Conservation (phyloP, 2,797 vertebrate genomes). For the Sebastes minor region DNA sequence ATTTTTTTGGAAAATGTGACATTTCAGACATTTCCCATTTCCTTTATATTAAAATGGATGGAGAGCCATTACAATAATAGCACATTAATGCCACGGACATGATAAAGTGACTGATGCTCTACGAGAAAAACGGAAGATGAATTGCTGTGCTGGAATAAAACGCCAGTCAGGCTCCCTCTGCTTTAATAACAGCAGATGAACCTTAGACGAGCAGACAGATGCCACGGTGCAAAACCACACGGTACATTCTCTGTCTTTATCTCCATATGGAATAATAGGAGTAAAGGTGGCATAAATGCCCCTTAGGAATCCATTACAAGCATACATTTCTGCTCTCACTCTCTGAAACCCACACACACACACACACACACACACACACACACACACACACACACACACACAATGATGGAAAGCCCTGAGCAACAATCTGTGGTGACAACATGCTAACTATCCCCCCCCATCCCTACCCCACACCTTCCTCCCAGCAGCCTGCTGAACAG, state of each 20-base stretch:
- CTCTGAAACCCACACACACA: neutral
- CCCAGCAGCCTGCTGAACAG: too few species aligned
- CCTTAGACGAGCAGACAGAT: slow-evolving; percentile 22
- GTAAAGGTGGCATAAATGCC: slow-evolving; percentile 11
- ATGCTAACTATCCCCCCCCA: too few species aligned
- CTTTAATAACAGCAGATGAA: slow-evolving; percentile 43
- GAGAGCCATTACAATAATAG: slow-evolving; percentile 18
- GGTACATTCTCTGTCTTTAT: slow-evolving; percentile 1
- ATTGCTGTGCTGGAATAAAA: slow-evolving; percentile 28
- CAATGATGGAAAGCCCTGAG: too few species aligned
- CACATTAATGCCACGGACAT: slow-evolving; percentile 31
- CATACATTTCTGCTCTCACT: neutral
- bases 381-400: slow-evolving; percentile 5
- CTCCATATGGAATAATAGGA: slow-evolving; percentile 24
- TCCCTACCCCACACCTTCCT: too few species aligned
- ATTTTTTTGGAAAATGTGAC: slow-evolving; percentile 11
- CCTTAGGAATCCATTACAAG: slow-evolving; percentile 18
- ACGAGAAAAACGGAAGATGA: slow-evolving; percentile 33
- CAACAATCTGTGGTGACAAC: too few species aligned
- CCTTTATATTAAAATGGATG: slow-evolving; percentile 41
- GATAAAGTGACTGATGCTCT: slow-evolving; percentile 43
- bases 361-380: too few species aligned
- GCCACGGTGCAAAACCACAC: slow-evolving; percentile 6
- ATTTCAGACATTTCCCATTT: slow-evolving; percentile 15
- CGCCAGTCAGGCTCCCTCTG: slow-evolving; percentile 5